A percentile compares a stretch with the other conserved stretches of the same genome.
phyloP scores from a whole-genome alignment of 2,888 invertebrate genomes.

The Teleogryllus oceanicus region DNA sequence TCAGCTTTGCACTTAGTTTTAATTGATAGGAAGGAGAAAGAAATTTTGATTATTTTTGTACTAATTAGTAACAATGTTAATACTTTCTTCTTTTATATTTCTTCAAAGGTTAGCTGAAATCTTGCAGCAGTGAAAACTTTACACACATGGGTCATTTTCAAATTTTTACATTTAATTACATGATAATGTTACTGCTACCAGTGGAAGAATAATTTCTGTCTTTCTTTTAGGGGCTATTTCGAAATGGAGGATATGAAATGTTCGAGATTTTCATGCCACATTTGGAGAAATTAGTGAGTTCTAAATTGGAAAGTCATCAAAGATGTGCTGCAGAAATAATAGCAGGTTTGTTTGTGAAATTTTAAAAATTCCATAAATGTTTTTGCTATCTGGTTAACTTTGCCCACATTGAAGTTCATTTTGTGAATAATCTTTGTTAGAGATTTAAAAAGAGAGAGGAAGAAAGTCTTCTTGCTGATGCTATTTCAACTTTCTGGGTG shows the following conservation, averaged over 20 bases:
- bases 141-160: too few relatives aligned
- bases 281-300: conserved; percentile 61
- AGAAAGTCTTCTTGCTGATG: too few relatives aligned
- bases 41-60: too few relatives aligned
- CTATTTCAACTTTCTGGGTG: too few relatives aligned
- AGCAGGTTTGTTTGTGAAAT: conserved; percentile 47
- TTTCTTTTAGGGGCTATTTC: conserved; percentile 59
- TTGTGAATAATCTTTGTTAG: neutral
- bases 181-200: too few relatives aligned
- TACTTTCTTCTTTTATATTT: too few relatives aligned
- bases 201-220: neutral
- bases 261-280: conserved; percentile 61
- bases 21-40: too few relatives aligned
- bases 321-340: conserved; percentile 79
- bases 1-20: too few relatives aligned
- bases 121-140: too few relatives aligned
- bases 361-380: neutral
- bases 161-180: too few relatives aligned
- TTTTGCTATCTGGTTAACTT: neutral
- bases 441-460: neutral
- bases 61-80: too few relatives aligned
- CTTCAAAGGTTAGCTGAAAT: too few relatives aligned
- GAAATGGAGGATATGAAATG: conserved; percentile 69
- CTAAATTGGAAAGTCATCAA: conserved; percentile 72
- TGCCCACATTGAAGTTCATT: neutral